Conservation (phyloP, 2,113 vertebrate genomes). For the Sus scrofa region T2T-Sscrofa CM000822.6:67807501-67808000, state of each 20-base stretch:
- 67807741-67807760: conserved; percentile 35
- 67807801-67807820: neutral
- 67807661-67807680: conserved; percentile 49
- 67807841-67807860: neutral
- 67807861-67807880: neutral
- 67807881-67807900: neutral
- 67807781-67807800: neutral
- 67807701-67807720: conserved; percentile 43
- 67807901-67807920: conserved; percentile 12
- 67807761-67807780: neutral
- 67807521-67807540: conserved; percentile 28
- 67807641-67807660: conserved; percentile 38
- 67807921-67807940: neutral
- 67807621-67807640: conserved; percentile 58
- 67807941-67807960: neutral
- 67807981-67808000: neutral
- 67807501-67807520: conserved; percentile 15
- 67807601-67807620: conserved; percentile 55
- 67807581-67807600: neutral
- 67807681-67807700: conserved; percentile 57
- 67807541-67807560: neutral
- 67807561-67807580: neutral
- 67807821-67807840: conserved; percentile 6
- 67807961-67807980: neutral
- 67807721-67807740: conserved; percentile 71